Percentiles rank a stretch among this genome's conserved stretches.
These are phyloP conservation scores for Drosophila neocordata DNA, from an alignment of 1,140 invertebrate genomes.

Conservation along the genomic window DNA sequence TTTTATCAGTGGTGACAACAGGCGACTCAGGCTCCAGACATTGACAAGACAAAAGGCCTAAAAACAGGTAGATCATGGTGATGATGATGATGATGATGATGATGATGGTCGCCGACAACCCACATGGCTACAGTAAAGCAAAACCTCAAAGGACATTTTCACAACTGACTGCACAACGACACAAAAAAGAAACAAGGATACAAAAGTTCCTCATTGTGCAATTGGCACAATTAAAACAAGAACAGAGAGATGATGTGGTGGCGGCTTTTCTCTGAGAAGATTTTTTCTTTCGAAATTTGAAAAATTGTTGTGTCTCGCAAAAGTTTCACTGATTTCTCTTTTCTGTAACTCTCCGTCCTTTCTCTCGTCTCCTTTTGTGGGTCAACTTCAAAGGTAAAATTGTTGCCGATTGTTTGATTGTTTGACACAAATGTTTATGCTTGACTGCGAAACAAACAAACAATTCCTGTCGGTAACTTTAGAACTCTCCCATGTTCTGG, in stretches of 20 bases:
- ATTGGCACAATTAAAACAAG: conserved; percentile 75
- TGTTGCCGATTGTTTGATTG: conserved; percentile 73
- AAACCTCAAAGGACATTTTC: conserved; percentile 75
- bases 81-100: too few relatives aligned
- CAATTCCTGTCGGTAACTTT: conserved; percentile 36
- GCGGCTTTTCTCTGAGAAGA: conserved; percentile 40
- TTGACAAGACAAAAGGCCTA: conserved; percentile 33
- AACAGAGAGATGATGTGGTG: conserved; percentile 35
- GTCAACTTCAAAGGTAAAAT: conserved; percentile 47
- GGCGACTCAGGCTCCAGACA: conserved; percentile 28
- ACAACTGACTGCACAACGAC: conserved; percentile 58
- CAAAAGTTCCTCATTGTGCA: conserved; percentile 64
- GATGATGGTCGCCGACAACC: conserved; percentile 16
- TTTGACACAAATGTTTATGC: conserved; percentile 78
- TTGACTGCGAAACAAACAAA: conserved; percentile 74
- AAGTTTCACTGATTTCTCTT: conserved; percentile 43
- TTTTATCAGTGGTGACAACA: conserved; percentile 55
- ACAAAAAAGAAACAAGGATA: conserved; percentile 12
- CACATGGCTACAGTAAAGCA: conserved; percentile 24
- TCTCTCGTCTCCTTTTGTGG: conserved; percentile 34
- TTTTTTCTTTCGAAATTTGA: conserved; percentile 45
- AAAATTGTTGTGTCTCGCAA: conserved; percentile 1
- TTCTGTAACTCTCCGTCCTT: neutral
- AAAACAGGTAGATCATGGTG: conserved; percentile 41
- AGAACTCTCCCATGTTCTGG: conserved; percentile 9